Percentiles rank a stretch among this genome's conserved stretches.
Conservation (phyloP, 1,140 invertebrate species). For the Hirudo medicinalis region DNA sequence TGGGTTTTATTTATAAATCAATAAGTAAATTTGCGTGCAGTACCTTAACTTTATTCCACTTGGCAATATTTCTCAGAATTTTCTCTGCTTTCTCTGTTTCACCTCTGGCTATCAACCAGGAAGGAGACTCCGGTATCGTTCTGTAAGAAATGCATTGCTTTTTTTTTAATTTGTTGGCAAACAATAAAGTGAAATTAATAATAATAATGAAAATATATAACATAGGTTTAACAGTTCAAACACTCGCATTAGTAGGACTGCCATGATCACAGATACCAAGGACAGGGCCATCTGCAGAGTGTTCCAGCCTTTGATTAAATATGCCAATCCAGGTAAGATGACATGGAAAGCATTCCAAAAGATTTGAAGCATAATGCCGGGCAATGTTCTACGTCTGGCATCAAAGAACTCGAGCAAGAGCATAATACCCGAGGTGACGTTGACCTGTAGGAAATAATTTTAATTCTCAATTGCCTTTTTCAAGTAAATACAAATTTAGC, state of each 20-base stretch:
- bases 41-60: constrained; percentile 6
- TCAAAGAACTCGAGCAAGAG: constrained; percentile 10
- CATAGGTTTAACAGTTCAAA: not conserved
- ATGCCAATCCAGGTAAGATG: not conserved
- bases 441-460: not conserved
- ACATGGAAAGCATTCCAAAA: not conserved
- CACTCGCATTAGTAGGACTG: not conserved
- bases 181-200: too few species aligned
- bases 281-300: not conserved
- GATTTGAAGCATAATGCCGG: not conserved
- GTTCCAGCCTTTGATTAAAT: constrained; percentile 8
- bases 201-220: too few species aligned
- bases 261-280: not conserved
- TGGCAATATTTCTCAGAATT: constrained; percentile 1
- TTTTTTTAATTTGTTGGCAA: too few species aligned
- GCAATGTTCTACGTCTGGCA: not conserved
- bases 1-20: too few species aligned
- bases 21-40: too few species aligned
- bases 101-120: not conserved
- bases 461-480: not conserved
- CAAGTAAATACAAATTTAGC: not conserved
- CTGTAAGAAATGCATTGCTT: not conserved
- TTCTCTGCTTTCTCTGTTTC: constrained; percentile 10
- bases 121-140: not conserved
- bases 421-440: not conserved